These are phyloP conservation scores for Mareca strepera DNA, from an alignment of 2,797 vertebrate genomes.

Conservation along the genomic window DNA sequence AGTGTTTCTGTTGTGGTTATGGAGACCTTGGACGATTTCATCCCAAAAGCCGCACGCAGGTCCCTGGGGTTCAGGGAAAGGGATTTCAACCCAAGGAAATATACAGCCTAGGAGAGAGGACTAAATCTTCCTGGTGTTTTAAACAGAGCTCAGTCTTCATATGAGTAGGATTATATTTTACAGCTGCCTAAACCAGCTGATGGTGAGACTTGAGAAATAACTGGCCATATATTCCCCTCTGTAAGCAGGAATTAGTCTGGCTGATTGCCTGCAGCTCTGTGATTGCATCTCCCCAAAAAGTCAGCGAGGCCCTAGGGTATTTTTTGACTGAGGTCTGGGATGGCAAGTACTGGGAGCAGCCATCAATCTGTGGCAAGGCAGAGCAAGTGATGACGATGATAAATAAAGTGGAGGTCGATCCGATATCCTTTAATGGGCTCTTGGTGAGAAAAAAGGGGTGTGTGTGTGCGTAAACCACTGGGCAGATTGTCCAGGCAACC, in stretches of 20 bases:
- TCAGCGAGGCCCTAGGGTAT: not conserved
- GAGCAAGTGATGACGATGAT: not conserved
- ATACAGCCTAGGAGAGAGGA: not conserved
- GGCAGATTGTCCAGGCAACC: not conserved
- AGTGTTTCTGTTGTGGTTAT: not conserved
- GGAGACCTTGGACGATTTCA: not conserved
- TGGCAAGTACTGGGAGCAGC: not conserved
- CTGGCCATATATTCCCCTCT: not conserved
- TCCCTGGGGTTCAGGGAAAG: not conserved
- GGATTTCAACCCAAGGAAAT: not conserved
- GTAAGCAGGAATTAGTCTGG: constrained; percentile 35
- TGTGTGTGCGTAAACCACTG: not conserved
- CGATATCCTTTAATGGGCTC: not conserved
- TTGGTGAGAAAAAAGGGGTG: not conserved
- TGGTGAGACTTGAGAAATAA: not conserved
- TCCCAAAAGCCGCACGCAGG: not conserved
- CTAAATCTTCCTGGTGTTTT: not conserved
- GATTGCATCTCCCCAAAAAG: constrained; percentile 10
- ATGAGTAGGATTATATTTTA: constrained; percentile 15
- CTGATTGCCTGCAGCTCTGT: not conserved
- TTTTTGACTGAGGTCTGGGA: not conserved
- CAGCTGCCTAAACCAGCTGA: constrained; percentile 39
- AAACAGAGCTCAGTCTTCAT: not conserved
- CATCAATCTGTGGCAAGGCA: constrained; percentile 16
- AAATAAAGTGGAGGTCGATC: constrained; percentile 10